These are phyloP conservation scores for Oreortyx pictus DNA, from an alignment of 2,797 vertebrate genomes.

Conservation along the genomic window DNA sequence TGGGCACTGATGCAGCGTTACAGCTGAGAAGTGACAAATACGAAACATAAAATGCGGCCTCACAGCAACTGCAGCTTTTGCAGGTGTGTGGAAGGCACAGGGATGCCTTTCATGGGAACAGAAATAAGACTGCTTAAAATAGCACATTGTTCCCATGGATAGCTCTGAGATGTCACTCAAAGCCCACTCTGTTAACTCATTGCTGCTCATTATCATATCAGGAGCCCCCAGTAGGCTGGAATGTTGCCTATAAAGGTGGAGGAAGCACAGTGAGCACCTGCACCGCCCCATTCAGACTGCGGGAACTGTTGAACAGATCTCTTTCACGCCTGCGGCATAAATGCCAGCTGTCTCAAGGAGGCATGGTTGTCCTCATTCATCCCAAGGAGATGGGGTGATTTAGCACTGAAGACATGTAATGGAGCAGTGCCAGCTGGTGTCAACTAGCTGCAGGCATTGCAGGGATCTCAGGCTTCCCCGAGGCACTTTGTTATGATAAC, in stretches of 20 bases:
- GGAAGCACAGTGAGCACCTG: neutral
- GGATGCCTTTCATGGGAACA: neutral
- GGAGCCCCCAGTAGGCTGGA: neutral
- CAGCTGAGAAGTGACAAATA: neutral
- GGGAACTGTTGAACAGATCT: neutral
- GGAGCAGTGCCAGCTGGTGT: neutral
- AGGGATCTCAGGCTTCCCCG: neutral
- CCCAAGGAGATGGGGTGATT: neutral
- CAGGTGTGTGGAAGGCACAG: neutral
- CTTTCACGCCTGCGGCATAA: neutral
- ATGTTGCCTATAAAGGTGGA: neutral
- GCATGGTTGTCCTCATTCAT: neutral
- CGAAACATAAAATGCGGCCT: neutral
- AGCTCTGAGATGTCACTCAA: neutral
- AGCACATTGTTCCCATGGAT: neutral
- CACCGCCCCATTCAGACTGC: neutral
- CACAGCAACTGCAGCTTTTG: neutral
- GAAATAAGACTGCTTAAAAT: neutral
- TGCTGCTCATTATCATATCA: neutral
- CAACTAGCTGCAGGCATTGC: neutral
- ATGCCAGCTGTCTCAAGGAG: neutral
- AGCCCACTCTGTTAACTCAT: neutral
- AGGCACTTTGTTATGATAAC: neutral
- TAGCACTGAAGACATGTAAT: neutral
- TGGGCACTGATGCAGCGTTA: neutral